Evolutionary conservation across 2,113 vertebrate species (phyloP), one percentile per base, ranked within the genome.

Genomic region (Zapornia atra): DNA sequence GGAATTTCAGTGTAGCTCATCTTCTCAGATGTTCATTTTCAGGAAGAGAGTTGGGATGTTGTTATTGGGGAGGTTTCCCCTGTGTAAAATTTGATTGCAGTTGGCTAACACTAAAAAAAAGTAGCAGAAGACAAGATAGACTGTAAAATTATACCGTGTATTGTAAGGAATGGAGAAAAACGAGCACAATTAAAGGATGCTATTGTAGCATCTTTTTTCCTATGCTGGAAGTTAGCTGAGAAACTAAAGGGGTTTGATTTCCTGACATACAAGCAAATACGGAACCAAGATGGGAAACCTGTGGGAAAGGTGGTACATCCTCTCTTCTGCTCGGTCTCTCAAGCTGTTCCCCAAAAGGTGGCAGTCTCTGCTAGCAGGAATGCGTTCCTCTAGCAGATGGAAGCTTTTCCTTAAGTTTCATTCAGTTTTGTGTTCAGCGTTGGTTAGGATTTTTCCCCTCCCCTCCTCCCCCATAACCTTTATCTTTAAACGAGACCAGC

Each of bases 281-380:
- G 63, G 71, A 86, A 42, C 16, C 11, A 60, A 66, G 56, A 34
- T 50, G 65, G 78, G 59, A 65, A 92, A 59, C 16, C 12, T 24
- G 8, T 18, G 20, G 72, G 65, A 40, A 92, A 86, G 42, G 9
- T 19, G 33, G 40, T 80, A 22, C 48, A 42, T 73, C 38, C 9
- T 36, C 75, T 92, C 84, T 51, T 61, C 36, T n/a, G 33, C 57
- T 81, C 0, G 0, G 56, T 19, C 50, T 92, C 56, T 96, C 71
- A 94, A 28, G 6, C 51, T 0, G 16, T 76, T 66, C 10, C 85
- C 98, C 97, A 96, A 90, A 71, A 98, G 98, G 93, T 97, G 98
- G 97, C 95, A 85, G 77, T 80, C 76, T 92, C 96, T 78, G 53
- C 95, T 88, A 96, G 77, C 59, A 82, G 86, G 79, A 97, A 34